Evolutionary conservation across 2,113 vertebrate genomes (phyloP), one percentile per base, ranked within the genome.

Genomic region (Cinclus cinclus): DNA sequence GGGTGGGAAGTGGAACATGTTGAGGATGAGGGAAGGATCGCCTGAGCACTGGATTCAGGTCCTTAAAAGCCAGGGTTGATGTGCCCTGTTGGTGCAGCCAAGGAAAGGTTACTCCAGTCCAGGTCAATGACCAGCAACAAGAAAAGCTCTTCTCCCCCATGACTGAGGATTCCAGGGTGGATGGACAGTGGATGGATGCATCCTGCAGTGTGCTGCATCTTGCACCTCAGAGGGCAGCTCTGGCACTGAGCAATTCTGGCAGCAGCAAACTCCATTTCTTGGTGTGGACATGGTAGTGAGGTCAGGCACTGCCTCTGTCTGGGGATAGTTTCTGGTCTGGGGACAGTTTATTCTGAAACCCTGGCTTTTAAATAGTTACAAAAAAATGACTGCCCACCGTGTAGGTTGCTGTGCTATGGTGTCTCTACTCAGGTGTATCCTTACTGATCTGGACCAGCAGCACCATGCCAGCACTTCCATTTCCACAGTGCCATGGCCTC

Each of bases 1-100:
- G 15, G 15, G 15, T 27, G 9, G 52, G 27, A 70, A 70, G 24
- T 0, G 0, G 47, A 17, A 37, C 3, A 1, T 0, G 0, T 10
- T 44, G n/a, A 19, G 50, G 41, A 20, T 58, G 15, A 39, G 31
- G 67, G 37, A 90, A 79, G 42, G 17, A 63, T 50, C 16, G n/a
- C 37, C 7, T 13, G 17, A 67, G 19, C 8, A 22, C 46, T 37
- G 24, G 21, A 35, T 14, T 22, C 75, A 31, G 52, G 22, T 67
- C 83, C 39, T 41, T 41, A 85, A 46, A 71, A 82, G 52, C 65
- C 65, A 31, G 35, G 9, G 22, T 4, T n/a, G 19, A 67, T 10
- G 31, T 23, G 63, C 12, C 30, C 13, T 31, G 10, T 21, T 14
- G 3, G 44, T 12, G 42, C 31, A 58, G 35, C 27, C 16, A 23